Evolutionary conservation across 2,888 invertebrate genomes (phyloP), one percentile per base, ranked within the genome.

Genomic region (Cephonodes hylas): DNA sequence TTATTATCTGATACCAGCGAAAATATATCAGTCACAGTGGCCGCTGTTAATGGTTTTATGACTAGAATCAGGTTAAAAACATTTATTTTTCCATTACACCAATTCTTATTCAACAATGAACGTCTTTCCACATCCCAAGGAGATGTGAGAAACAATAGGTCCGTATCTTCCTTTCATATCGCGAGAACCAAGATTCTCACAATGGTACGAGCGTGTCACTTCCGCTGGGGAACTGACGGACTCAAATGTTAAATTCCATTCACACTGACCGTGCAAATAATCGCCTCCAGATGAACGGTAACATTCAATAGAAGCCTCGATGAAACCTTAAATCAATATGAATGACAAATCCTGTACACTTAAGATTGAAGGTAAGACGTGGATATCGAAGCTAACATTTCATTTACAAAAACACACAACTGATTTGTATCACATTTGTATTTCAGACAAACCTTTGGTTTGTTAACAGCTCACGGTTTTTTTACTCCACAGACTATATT

Each of bases 101-200:
- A 27, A 53, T 53, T 31, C 38, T 23, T 15, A 46, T 8, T 44
- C 46, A 20, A 59, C 38, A 59, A 38, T 34, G 7, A 4, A 38
- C 15, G 38, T 46, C 46, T 60, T 60, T 48, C 25, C 81, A 77
- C 77, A 74, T 73, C 72, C 69, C 67, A 74, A 74, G 74, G 70
- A 80, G 82, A 81, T 81, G 53, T 64, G 58, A 63, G 38, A 72
- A 76, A 85, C 86, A 86, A 86, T 84, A 69, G 77, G 66, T 34
- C 71, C 71, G 68, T 84, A 86, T 86, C 86, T 80, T 70, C 81
- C 79, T 84, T 81, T 84, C 83, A 80, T 82, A 86, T 86, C 86
- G 74, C 76, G 80, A 75, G 80, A 79, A 77, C 74, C 64, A 59
- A 64, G 60, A 63, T 60, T 65, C 67, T 67, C 68, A 81, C 81